Percentiles rank a stretch among this genome's conserved stretches.
Evolutionary conservation across 2,113 vertebrate genomes (phyloP).

Genomic region (Eonycteris spelaea): DNA sequence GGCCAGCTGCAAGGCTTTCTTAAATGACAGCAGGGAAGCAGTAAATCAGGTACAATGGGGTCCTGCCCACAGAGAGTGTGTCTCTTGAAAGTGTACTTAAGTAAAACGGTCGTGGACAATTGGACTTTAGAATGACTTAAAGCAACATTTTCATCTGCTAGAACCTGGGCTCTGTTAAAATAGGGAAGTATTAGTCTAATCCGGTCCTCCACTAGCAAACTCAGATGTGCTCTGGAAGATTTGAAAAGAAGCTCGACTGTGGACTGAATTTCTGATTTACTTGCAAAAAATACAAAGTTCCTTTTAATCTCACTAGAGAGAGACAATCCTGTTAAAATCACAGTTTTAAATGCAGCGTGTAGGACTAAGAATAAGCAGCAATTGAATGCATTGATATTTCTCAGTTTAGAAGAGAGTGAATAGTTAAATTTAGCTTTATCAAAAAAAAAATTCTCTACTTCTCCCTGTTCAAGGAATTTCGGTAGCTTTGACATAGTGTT

Average conservation of each 20-base stretch:
- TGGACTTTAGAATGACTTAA: not conserved
- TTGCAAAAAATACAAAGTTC: slow-evolving; percentile 9
- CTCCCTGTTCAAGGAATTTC: not conserved
- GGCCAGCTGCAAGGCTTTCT: not conserved
- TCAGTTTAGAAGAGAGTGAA: slow-evolving; percentile 23
- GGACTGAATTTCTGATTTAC: slow-evolving; percentile 1
- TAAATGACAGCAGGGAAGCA: not conserved
- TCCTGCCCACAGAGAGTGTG: not conserved
- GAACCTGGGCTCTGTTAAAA: slow-evolving; percentile 14
- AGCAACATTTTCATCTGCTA: not conserved
- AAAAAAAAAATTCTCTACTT: not conserved
- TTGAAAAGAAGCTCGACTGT: not conserved
- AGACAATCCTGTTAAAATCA: slow-evolving; percentile 19
- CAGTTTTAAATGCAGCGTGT: slow-evolving; percentile 15
- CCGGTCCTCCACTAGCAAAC: not conserved
- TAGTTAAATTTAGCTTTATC: slow-evolving; percentile 34
- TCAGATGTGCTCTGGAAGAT: not conserved
- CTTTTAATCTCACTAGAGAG: not conserved
- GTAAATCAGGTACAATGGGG: not conserved
- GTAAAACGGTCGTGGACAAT: not conserved
- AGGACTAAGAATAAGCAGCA: slow-evolving; percentile 17
- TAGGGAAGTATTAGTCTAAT: not conserved
- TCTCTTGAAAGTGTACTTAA: slow-evolving; percentile 5
- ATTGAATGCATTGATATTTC: not conserved
- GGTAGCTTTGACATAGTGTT: not conserved